Conservation (phyloP, 2,888 invertebrate genomes). For the Oxytorus armatus region DNA sequence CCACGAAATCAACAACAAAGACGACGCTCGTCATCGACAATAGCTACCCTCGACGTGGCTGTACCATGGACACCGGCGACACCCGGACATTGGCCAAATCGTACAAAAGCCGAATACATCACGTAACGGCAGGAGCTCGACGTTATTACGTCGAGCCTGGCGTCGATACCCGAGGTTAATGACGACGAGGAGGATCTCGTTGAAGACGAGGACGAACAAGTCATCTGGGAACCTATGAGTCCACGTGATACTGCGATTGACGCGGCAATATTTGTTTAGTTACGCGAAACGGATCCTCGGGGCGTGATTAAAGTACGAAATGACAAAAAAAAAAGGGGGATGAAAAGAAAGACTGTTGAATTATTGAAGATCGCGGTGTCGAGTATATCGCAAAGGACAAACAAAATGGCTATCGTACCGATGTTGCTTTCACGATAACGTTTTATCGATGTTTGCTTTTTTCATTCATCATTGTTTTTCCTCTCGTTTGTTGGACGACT, state of each 20-base stretch:
- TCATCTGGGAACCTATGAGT: slow-evolving; percentile 63
- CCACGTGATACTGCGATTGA: slow-evolving; percentile 52
- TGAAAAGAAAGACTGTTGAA: slow-evolving; percentile 4
- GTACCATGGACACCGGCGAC: slow-evolving; percentile 83
- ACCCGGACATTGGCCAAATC: slow-evolving; percentile 80
- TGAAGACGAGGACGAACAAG: slow-evolving; percentile 43
- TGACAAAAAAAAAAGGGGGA: neutral
- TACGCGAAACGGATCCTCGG: slow-evolving; percentile 1
- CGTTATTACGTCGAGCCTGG: slow-evolving; percentile 66
- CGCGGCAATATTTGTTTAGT: slow-evolving; percentile 60
- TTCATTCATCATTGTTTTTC: neutral
- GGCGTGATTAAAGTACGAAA: neutral
- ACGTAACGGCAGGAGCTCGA: slow-evolving; percentile 75
- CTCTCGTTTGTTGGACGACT: neutral
- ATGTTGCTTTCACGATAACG: slow-evolving; percentile 42
- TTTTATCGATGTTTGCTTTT: neutral
- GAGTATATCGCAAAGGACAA: slow-evolving; percentile 7
- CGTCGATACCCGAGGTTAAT: slow-evolving; percentile 64
- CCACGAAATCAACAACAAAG: slow-evolving; percentile 65
- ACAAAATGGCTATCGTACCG: slow-evolving; percentile 39
- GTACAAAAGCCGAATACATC: slow-evolving; percentile 81
- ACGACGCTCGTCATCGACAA: slow-evolving; percentile 72
- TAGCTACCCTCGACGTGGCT: slow-evolving; percentile 79
- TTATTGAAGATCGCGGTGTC: slow-evolving; percentile 9
- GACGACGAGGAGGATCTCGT: slow-evolving; percentile 33